Evolutionary conservation across 2,888 invertebrate genomes (phyloP).

Genomic region (Oegoconia quadripuncta): DNA sequence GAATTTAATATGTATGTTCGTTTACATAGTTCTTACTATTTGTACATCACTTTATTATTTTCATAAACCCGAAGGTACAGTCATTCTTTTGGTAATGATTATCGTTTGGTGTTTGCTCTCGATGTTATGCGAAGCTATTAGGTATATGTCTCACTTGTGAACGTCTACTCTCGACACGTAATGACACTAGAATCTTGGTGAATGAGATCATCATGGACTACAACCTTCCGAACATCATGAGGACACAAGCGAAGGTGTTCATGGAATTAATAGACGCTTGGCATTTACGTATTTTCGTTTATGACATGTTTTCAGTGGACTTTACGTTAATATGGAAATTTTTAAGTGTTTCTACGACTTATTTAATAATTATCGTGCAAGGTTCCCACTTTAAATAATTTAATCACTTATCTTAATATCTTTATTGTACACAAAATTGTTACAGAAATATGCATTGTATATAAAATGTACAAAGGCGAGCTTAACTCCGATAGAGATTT

Average conservation of each 20-base stretch:
- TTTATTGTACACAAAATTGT: too few relatives aligned
- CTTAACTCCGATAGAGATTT: too few relatives aligned
- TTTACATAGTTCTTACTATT: slow-evolving; percentile 45
- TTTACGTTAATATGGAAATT: slow-evolving; percentile 57
- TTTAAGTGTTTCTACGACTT: slow-evolving; percentile 57
- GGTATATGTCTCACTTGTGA: slow-evolving; percentile 50
- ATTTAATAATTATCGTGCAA: slow-evolving; percentile 60
- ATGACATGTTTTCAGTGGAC: slow-evolving; percentile 57
- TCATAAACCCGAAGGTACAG: slow-evolving; percentile 25
- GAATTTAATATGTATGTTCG: slow-evolving; percentile 47
- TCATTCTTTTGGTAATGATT: slow-evolving; percentile 32
- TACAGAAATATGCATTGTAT: too few relatives aligned
- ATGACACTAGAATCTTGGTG: slow-evolving; percentile 41
- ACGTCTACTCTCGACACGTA: slow-evolving; percentile 35
- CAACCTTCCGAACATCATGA: slow-evolving; percentile 42
- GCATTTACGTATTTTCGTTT: slow-evolving; percentile 43
- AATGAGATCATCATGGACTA: slow-evolving; percentile 59
- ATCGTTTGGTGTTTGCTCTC: slow-evolving; percentile 39
- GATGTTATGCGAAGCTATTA: slow-evolving; percentile 32
- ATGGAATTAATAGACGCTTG: slow-evolving; percentile 53
- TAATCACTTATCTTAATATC: too few relatives aligned
- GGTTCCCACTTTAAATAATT: slow-evolving; percentile 44
- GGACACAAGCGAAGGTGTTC: slow-evolving; percentile 55
- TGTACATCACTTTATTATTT: slow-evolving; percentile 46
- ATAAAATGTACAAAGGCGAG: too few relatives aligned